These are phyloP conservation scores for Piliocolobus tephrosceles DNA, from an alignment of 2,113 vertebrate genomes.

Conservation along the genomic window DNA sequence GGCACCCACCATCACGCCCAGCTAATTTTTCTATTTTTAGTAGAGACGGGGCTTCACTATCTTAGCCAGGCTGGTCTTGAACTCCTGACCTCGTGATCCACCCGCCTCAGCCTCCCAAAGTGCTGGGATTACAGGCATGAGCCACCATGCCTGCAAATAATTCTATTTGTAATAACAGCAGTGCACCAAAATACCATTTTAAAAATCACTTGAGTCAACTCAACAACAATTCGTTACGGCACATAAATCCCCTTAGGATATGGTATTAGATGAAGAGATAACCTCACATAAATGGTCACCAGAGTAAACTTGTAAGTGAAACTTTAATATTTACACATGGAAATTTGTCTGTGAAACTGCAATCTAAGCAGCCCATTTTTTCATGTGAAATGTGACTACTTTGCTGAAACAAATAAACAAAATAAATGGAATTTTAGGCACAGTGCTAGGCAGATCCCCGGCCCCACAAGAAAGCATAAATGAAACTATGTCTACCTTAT, in stretches of 20 bases:
- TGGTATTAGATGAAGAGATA: not conserved
- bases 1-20: too few species aligned
- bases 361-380: not conserved
- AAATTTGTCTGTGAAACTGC: not conserved
- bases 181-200: not conserved
- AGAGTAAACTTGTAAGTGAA: not conserved
- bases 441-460: fast-evolving
- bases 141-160: not conserved
- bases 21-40: too few species aligned
- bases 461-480: not conserved
- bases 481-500: conserved; percentile 81
- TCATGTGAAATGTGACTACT: not conserved
- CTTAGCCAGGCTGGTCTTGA: too few species aligned
- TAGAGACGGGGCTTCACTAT: too few species aligned
- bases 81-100: too few species aligned
- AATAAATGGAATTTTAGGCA: not conserved
- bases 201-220: not conserved
- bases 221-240: not conserved
- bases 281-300: not conserved
- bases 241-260: not conserved
- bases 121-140: too few species aligned
- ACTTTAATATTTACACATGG: not conserved
- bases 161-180: not conserved
- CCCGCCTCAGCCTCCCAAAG: too few species aligned
- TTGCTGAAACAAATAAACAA: not conserved